A percentile compares a stretch with the other conserved stretches of the same genome.
These are phyloP conservation scores for Poecilus cupreus DNA, from an alignment of 2,888 invertebrate species.

Conservation along the genomic window DNA sequence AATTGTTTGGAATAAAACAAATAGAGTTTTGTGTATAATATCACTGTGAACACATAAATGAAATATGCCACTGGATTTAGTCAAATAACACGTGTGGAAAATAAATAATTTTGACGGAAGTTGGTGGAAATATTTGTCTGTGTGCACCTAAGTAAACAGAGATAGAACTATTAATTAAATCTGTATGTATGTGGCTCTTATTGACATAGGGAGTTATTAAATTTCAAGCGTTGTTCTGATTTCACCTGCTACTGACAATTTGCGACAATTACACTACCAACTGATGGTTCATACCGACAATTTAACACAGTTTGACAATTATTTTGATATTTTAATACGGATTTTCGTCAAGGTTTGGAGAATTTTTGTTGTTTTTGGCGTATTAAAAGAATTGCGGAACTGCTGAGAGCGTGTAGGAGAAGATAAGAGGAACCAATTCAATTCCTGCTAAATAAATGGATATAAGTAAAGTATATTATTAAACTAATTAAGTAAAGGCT, in stretches of 20 bases:
- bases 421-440: background rate
- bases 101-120: conserved; percentile 49
- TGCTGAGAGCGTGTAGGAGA: background rate
- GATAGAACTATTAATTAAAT: conserved; percentile 51
- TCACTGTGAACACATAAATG: conserved; percentile 44
- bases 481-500: too few relatives aligned
- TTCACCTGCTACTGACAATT: conserved; percentile 15
- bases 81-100: conserved; percentile 54
- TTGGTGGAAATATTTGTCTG: conserved; percentile 24
- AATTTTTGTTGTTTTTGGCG: too few relatives aligned
- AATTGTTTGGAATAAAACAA: conserved; percentile 71
- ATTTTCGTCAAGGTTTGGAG: background rate
- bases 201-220: conserved; percentile 29
- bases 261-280: background rate
- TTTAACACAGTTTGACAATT: background rate
- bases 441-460: background rate
- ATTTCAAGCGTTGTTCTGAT: conserved; percentile 16
- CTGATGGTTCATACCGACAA: background rate
- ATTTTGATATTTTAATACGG: background rate
- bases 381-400: background rate
- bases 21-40: conserved; percentile 64
- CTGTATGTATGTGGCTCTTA: conserved; percentile 16
- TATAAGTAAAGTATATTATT: too few relatives aligned
- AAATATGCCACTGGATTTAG: conserved; percentile 52
- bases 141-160: conserved; percentile 43